These are phyloP conservation scores for Ammodytes marinus DNA, from an alignment of 2,113 vertebrate species.

Conservation along the genomic window DNA sequence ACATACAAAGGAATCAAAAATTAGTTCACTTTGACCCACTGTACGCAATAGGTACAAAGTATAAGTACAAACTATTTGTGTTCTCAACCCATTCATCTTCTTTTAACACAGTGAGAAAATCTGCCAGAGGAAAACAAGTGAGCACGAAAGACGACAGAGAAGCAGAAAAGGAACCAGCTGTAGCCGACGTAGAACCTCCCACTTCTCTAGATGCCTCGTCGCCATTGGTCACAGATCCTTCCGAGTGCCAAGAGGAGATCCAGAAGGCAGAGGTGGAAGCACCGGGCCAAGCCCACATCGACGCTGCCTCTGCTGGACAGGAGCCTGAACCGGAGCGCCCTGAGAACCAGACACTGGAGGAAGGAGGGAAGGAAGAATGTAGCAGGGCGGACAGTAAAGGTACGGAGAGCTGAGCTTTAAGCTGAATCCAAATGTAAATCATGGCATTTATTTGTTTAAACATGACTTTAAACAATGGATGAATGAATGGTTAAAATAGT, in stretches of 20 bases:
- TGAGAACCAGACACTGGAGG: not conserved
- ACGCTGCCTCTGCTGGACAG: not conserved
- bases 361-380: not conserved
- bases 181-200: not conserved
- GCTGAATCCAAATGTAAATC: too few relatives aligned
- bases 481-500: too few relatives aligned
- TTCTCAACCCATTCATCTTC: not conserved
- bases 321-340: accelerated
- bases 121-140: slow-evolving; percentile 34
- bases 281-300: accelerated
- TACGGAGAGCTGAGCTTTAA: slow-evolving; percentile 12
- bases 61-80: not conserved
- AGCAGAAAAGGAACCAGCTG: not conserved
- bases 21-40: not conserved
- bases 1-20: not conserved
- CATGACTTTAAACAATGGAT: too few relatives aligned
- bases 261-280: not conserved
- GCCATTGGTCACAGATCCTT: not conserved
- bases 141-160: not conserved
- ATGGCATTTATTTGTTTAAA: too few relatives aligned
- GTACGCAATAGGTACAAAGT: too few relatives aligned
- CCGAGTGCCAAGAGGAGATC: not conserved
- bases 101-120: slow-evolving; percentile 46
- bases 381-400: slow-evolving; percentile 4
- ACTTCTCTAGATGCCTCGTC: not conserved